Base-by-base conservation (phyloP, 2,888 invertebrate genomes). In the Boloria euphrosyne region DNA sequence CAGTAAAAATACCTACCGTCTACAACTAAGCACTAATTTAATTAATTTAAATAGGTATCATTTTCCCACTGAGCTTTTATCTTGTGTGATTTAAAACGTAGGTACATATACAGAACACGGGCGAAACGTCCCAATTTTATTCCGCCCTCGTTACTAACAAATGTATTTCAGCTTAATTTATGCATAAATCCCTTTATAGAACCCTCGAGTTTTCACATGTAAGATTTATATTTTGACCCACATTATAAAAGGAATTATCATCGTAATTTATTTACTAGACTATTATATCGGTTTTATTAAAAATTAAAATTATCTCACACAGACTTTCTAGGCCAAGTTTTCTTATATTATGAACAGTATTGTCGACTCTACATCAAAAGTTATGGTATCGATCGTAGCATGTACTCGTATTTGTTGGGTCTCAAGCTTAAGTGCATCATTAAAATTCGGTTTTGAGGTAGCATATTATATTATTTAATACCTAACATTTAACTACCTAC, bases 101-200 rank as follows among this genome's bases (percentile, higher is more conserved):
- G 18, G 5, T 31, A 38, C 18, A 75, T 81, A 79, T 80, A 78
- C 73, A 72, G 67, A 65, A 69, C 70, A 64, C 44, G 73, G 71
- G 68, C 70, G 72, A 74, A 75, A 68, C 73, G 69, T 68, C 54
- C 69, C 72, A 73, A 78, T 78, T 75, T 74, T 67, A 57, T 71
- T 69, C 57, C 62, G 64, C 55, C 70, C 68, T 57, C 66, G 70
- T 72, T 67, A 73, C 70, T 67, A 65, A 68, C 67, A 65, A 65
- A 65, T 64, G 54, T 60, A 61, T 64, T 68, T 46, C 64, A 53
- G 46, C 50, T 52, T 66, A 70, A 67, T 72, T 69, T 62, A 22
- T 46, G 54, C 47, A 65, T 62, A 62, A 65, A 67, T 62, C 62
- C 54, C 62, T 62, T 65, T 64, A 61, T 57, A 22, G 51, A 52